phyloP scores from a whole-genome alignment of 2,888 invertebrate genomes.

The Agrypnus murinus region DNA sequence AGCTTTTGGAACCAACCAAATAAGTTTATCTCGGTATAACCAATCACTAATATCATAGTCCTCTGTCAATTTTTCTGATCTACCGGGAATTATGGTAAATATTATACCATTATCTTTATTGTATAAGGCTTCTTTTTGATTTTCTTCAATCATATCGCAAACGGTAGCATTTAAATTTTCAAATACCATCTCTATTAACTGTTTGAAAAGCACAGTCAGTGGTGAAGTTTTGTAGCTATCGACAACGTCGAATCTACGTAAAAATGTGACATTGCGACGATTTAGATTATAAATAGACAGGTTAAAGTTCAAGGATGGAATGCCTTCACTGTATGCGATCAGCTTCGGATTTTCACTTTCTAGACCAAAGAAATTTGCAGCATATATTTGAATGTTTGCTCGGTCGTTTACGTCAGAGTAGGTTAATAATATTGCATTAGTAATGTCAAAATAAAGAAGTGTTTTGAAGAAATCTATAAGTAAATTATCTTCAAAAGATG shows the following conservation, averaged over 20 bases:
- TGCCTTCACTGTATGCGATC: background rate
- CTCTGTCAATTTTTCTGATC: background rate
- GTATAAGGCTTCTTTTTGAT: background rate
- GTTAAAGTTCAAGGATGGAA: background rate
- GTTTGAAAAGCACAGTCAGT: background rate
- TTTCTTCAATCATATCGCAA: no score
- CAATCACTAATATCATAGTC: constrained; percentile 19
- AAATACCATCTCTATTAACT: background rate
- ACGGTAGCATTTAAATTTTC: background rate
- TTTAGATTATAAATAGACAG: background rate
- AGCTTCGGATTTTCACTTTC: background rate
- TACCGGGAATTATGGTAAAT: background rate
- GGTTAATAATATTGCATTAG: background rate
- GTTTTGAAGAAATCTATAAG: background rate
- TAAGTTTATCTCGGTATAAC: background rate
- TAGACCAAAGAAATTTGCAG: background rate
- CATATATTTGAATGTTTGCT: background rate
- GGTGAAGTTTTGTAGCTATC: background rate
- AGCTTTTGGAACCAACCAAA: constrained; percentile 27
- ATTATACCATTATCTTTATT: background rate
- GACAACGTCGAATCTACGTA: background rate
- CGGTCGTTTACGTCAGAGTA: background rate
- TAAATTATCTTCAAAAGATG: background rate
- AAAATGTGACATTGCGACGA: background rate
- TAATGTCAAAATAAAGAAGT: constrained; percentile 1